Percentiles rank a stretch among this genome's conserved stretches.
Evolutionary conservation across 2,113 vertebrate species (phyloP).

Genomic region (Larimichthys polyactis): DNA sequence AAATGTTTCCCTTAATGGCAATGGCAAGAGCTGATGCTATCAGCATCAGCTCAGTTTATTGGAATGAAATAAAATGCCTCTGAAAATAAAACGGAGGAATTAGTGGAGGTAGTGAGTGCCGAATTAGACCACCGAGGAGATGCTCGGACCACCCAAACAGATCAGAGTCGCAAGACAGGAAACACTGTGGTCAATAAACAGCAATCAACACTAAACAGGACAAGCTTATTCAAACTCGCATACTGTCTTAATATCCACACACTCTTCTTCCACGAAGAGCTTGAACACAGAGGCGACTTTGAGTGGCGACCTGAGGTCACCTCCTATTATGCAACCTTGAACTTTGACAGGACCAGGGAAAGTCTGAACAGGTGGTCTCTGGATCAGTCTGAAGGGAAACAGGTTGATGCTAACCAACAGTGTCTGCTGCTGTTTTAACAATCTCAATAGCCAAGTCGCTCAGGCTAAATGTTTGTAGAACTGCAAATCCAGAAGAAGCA

Average conservation of each 20-base stretch:
- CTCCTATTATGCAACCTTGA: constrained; percentile 12
- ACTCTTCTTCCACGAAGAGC: neutral
- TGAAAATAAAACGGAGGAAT: constrained; percentile 31
- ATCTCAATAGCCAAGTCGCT: constrained; percentile 54
- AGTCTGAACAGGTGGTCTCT: constrained; percentile 40
- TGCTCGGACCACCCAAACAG: constrained; percentile 76
- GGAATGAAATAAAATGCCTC: constrained; percentile 7
- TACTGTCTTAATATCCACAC: neutral
- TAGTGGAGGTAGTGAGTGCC: constrained; percentile 22
- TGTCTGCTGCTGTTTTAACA: constrained; percentile 39
- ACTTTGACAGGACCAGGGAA: constrained; percentile 19
- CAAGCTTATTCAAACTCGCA: constrained; percentile 14
- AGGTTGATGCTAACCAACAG: constrained; percentile 36
- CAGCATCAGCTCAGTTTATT: constrained; percentile 48
- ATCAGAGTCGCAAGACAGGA: constrained; percentile 55
- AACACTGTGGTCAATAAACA: constrained; percentile 48
- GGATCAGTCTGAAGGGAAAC: constrained; percentile 12
- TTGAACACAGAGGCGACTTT: neutral
- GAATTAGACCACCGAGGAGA: constrained; percentile 62
- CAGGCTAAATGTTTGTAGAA: constrained; percentile 35
- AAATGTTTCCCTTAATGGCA: neutral
- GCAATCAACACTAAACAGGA: constrained; percentile 48
- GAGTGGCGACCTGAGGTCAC: neutral
- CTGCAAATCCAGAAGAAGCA: neutral
- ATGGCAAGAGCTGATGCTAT: constrained; percentile 17